Conservation (phyloP, 1,140 invertebrate species). For the Lepeophtheirus salmonis region DNA sequence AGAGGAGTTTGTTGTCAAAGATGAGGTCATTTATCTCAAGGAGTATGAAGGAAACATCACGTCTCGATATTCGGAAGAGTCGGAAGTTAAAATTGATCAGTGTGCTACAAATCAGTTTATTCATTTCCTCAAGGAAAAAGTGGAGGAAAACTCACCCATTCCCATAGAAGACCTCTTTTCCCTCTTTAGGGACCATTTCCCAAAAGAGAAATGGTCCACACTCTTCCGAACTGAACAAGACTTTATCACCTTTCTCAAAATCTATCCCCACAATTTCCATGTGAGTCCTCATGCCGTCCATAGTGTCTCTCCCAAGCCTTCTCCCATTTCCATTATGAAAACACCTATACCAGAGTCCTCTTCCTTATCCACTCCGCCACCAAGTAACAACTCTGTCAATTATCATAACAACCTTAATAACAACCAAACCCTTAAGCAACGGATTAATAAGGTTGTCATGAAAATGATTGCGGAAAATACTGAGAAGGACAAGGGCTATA, state of each 20-base stretch:
- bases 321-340: background rate
- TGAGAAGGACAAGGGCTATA: slow-evolving; percentile 46
- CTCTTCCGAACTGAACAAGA: slow-evolving; percentile 71
- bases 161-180: slow-evolving; percentile 58
- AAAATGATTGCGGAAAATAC: slow-evolving; percentile 75
- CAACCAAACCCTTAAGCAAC: slow-evolving; percentile 54
- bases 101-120: slow-evolving; percentile 19
- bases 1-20: slow-evolving; percentile 64
- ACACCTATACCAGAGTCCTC: background rate
- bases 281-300: slow-evolving; percentile 24
- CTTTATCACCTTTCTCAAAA: slow-evolving; percentile 62
- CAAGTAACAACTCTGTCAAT: no score
- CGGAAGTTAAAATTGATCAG: slow-evolving; percentile 16
- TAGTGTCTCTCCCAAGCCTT: background rate
- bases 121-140: slow-evolving; percentile 40
- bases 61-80: slow-evolving; percentile 39
- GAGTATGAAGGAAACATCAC: slow-evolving; percentile 39
- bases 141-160: slow-evolving; percentile 38
- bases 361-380: background rate
- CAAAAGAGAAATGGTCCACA: slow-evolving; percentile 43
- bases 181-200: slow-evolving; percentile 51
- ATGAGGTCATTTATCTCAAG: slow-evolving; percentile 57
- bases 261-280: slow-evolving; percentile 72
- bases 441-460: slow-evolving; percentile 65
- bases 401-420: background rate